Conservation (phyloP, 1,140 invertebrate species). For the Bradynema listronoti region DNA sequence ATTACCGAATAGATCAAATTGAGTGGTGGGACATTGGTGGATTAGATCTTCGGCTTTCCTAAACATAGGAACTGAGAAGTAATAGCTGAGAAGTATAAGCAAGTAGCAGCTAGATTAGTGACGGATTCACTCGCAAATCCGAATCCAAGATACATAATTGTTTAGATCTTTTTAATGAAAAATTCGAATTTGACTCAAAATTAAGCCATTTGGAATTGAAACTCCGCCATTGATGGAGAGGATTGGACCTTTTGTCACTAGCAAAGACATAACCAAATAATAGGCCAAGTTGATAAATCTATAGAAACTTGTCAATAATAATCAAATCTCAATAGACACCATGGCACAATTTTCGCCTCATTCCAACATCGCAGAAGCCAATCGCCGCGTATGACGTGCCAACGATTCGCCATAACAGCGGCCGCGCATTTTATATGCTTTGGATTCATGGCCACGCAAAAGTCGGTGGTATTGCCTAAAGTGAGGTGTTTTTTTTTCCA, state of each 20-base stretch:
- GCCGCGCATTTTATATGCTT: constrained; percentile 13
- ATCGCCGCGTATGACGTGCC: constrained; percentile 13
- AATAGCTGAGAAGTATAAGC: too few species aligned
- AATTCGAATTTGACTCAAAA: neutral
- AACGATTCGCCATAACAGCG: constrained; percentile 19
- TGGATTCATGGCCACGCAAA: constrained; percentile 35
- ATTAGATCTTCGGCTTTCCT: constrained; percentile 25
- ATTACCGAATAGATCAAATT: constrained; percentile 25
- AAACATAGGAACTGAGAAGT: constrained; percentile 14
- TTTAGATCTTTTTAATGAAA: too few species aligned
- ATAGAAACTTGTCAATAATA: too few species aligned
- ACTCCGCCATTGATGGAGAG: too few species aligned
- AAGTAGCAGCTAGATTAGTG: too few species aligned
- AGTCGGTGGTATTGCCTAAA: constrained; percentile 20
- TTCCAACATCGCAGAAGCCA: constrained; percentile 31
- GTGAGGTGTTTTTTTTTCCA: too few species aligned
- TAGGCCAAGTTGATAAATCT: too few species aligned
- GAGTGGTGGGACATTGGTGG: constrained; percentile 2
- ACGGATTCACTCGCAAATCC: too few species aligned
- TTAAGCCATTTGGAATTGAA: constrained; percentile 4
- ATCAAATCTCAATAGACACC: too few species aligned
- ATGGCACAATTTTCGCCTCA: constrained; percentile 21
- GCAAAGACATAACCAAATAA: too few species aligned
- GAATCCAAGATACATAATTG: too few species aligned
- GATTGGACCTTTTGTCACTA: too few species aligned